Evolutionary conservation across 2,888 invertebrate genomes (phyloP), one percentile per base, ranked within the genome.

Genomic region (Sycophila texana): DNA sequence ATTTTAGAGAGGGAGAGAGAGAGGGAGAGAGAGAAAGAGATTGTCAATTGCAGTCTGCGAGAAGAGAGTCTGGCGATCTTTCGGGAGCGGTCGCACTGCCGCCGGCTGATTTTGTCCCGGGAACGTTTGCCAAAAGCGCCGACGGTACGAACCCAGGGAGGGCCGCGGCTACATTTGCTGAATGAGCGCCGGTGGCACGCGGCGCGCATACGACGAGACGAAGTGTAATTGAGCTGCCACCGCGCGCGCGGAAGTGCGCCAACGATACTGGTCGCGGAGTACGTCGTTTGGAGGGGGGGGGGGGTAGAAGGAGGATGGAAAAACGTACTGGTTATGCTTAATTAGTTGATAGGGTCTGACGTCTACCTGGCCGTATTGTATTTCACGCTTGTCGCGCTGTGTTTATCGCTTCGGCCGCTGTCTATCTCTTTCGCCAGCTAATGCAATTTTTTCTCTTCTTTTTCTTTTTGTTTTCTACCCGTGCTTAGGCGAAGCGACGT

Each of bases 61-160:
- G 30, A 16, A 7, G 51, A 51, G 51, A 0, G 39, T 22, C 53
- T 16, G 22, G 51, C 51, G 55, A 22, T 4, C 4, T 12, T 39
- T 49, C 61, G 55, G 10, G 20, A 49, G 58, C 20, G 58, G 20
- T 16, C n/a, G 51, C 20, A 4, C 39, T 18, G 68, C 10, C n/a
- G 49, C n/a, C n/a, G 49, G 71, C 13, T 61, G 71, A 61, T 58
- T 71, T 71, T 26, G 49, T 51, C 60, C 51, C 60, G 39, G 53
- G 73, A 53, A 51, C 30, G 53, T 73, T 73, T 73, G 73, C 73
- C 73, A 73, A 73, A 53, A 61, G 20, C 20, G n/a, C 30, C 30
- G 39, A 57, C 12, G 30, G 30, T 30, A 30, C 30, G 30, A 30
- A 30, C 30, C 30, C 30, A 7, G 30, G 30, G 30, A 39, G 39